Evolutionary conservation across 2,888 invertebrate genomes (phyloP).

Genomic region (Abrostola triplasia): DNA sequence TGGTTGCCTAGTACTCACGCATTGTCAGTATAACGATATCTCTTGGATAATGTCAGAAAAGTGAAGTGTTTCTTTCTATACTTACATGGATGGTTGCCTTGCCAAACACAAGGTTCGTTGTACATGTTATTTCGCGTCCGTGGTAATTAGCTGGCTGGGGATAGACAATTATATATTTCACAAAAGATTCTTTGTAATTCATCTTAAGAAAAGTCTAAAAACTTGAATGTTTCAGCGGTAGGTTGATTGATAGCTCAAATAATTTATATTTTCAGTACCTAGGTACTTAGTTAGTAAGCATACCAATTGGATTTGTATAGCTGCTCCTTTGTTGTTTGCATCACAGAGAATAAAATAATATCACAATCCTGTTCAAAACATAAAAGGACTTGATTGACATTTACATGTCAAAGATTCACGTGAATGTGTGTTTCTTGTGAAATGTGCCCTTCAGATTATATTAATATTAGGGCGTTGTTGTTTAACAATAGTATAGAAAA

Average conservation of each 20-base stretch:
- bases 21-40: slow-evolving; percentile 10
- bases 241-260: no score
- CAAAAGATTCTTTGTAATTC: no score
- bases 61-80: no score
- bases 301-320: slow-evolving; percentile 1
- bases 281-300: background rate
- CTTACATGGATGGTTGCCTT: no score
- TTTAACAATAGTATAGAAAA: no score
- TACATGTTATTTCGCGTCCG: no score
- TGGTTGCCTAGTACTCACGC: slow-evolving; percentile 31
- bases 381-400: slow-evolving; percentile 6
- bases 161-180: no score
- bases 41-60: background rate
- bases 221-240: no score
- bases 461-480: no score
- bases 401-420: slow-evolving; percentile 4
- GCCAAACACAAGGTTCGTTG: no score
- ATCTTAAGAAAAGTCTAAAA: no score
- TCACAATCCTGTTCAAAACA: background rate
- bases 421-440: background rate
- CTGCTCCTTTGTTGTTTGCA: slow-evolving; percentile 5
- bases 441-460: slow-evolving; percentile 2
- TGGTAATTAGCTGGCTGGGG: no score
- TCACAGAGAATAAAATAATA: slow-evolving; percentile 5
- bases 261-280: background rate